These are phyloP conservation scores for Aethes cnicana DNA, from an alignment of 2,888 invertebrate species.

Conservation along the genomic window DNA sequence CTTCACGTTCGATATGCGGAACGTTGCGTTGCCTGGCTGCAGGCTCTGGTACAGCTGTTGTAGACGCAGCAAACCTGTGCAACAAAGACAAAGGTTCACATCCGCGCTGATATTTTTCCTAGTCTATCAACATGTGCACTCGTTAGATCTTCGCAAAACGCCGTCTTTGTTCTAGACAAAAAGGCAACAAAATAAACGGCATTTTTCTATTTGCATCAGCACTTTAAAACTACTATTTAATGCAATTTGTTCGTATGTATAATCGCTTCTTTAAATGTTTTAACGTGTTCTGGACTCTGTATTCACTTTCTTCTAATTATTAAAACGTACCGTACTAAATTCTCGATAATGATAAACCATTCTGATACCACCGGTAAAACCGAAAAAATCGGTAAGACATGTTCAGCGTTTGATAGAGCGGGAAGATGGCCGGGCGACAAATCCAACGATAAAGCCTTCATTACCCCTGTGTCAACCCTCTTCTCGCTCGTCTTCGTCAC, in stretches of 20 bases:
- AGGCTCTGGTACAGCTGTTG: conserved; percentile 96
- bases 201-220: too few relatives aligned
- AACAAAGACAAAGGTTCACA: conserved; percentile 25
- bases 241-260: too few relatives aligned
- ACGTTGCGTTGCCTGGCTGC: conserved; percentile 90
- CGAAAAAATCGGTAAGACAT: not conserved
- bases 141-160: too few relatives aligned
- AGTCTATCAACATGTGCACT: too few relatives aligned
- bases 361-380: not conserved
- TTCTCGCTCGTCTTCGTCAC: conserved; percentile 68
- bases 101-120: not conserved
- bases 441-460: conserved; percentile 72
- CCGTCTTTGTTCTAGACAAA: too few relatives aligned
- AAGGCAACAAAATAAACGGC: too few relatives aligned
- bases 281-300: too few relatives aligned
- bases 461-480: conserved; percentile 78
- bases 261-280: too few relatives aligned
- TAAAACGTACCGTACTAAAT: too few relatives aligned
- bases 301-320: too few relatives aligned
- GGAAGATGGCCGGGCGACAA: conserved; percentile 48
- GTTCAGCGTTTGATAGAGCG: conserved; percentile 26
- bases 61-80: conserved; percentile 90
- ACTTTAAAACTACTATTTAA: too few relatives aligned
- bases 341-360: too few relatives aligned
- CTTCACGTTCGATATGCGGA: conserved; percentile 93